Evolutionary conservation across 2,888 invertebrate species (phyloP).

Genomic region (Nomada goodeniana): DNA sequence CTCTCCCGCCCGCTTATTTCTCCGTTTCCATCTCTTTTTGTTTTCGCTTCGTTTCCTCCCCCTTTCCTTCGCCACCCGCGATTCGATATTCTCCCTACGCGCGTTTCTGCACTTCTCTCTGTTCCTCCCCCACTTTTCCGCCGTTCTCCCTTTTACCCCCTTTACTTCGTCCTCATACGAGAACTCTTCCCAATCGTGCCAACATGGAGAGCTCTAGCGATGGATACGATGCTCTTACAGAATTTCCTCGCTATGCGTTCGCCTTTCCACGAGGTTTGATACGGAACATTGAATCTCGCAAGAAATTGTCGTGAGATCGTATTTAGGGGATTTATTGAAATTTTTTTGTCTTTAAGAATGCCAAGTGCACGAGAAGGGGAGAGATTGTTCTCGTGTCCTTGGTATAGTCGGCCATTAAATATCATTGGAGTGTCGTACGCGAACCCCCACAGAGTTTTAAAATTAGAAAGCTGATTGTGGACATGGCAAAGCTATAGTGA

Average conservation of each 20-base stretch:
- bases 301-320: too few relatives aligned
- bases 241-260: conserved; percentile 24
- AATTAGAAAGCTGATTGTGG: too few relatives aligned
- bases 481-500: too few relatives aligned
- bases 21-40: conserved; percentile 46
- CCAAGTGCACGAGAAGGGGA: too few relatives aligned
- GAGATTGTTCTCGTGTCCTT: too few relatives aligned
- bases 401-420: too few relatives aligned
- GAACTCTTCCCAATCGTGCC: conserved; percentile 41
- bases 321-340: too few relatives aligned
- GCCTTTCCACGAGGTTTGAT: not conserved
- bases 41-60: conserved; percentile 29
- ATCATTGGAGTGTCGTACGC: too few relatives aligned
- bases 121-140: conserved; percentile 3
- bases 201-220: conserved; percentile 44
- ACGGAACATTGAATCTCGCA: too few relatives aligned
- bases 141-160: not conserved
- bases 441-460: too few relatives aligned
- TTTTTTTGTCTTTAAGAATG: too few relatives aligned
- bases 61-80: not conserved
- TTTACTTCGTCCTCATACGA: conserved; percentile 6
- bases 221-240: conserved; percentile 44
- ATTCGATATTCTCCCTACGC: conserved; percentile 1
- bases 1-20: conserved; percentile 2
- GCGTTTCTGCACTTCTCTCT: conserved; percentile 26